Base-by-base conservation (phyloP, 2,113 vertebrate genomes). In the Nothoprocta perdicaria region DNA sequence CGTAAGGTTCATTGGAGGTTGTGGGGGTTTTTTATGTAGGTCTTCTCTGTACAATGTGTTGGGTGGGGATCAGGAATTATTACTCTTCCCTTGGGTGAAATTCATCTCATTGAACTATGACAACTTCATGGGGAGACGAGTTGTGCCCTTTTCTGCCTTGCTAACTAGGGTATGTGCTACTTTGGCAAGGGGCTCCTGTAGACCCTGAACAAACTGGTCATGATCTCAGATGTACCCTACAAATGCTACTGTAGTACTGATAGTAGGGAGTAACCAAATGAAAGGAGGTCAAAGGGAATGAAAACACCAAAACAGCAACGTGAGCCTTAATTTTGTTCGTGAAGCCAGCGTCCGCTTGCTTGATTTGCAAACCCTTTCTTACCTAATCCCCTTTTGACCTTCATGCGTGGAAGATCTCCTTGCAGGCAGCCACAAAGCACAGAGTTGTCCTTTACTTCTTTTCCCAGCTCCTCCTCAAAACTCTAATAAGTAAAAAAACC, bases 61-160 rank as follows among this genome's bases (percentile, higher is more conserved):
- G 46, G 29, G n/a, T 0, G 0, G 0, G 21, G 6, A 5, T 50
- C 5, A 0, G 17, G 35, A 58, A 10, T 74, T 77, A 72, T 43
- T 77, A 68, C 53, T 84, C 4, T 74, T 89, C 43, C 2, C 0
- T 35, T 72, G 58, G 4, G 35, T 18, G 17, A 13, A 6, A 15
- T 33, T 61, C 31, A 68, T 5, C 65, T 63, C 31, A 52, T 78
- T 41, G 50, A 33, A 67, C 0, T 0, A 29, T 22, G 53, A 14
- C 19, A 69, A 21, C 55, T 89, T 80, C 33, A 43, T 26, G 5
- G 6, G 79, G 67, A 85, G 55, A 60, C 0, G 2, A 80, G 60
- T 16, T 53, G 23, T 69, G 19, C 33, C 21, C 45, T 81, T 86
- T 81, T 71, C 33, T 55, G 17, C 33, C 58, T 63, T 1, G 0